Percentiles rank a stretch among this genome's conserved stretches.
phyloP scores from a whole-genome alignment of 1,140 invertebrate species.

The Anagrus nilaparvatae region DNA sequence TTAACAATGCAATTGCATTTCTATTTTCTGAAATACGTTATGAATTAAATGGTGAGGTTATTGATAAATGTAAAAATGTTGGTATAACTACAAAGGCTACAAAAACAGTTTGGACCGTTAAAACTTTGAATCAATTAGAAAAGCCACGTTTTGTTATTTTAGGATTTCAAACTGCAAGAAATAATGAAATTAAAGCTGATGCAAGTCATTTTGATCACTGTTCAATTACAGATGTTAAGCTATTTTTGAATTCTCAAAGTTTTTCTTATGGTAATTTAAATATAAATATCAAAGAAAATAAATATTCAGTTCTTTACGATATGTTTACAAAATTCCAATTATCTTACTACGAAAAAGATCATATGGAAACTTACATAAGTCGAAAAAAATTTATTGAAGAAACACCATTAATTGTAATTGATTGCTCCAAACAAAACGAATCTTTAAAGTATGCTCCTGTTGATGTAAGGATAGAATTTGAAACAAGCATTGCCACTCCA shows the following conservation, averaged over 20 bases:
- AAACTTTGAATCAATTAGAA: conserved; percentile 20
- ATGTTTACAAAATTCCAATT: conserved; percentile 25
- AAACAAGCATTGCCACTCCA: too few relatives aligned
- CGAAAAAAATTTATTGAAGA: too few relatives aligned
- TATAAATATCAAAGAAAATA: conserved; percentile 20
- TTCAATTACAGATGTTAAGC: conserved; percentile 19
- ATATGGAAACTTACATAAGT: too few relatives aligned
- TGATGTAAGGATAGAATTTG: too few relatives aligned
- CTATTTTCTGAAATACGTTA: too few relatives aligned
- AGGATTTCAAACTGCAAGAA: conserved; percentile 19
- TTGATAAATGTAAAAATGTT: too few relatives aligned
- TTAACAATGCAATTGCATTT: too few relatives aligned
- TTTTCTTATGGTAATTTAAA: conserved; percentile 28
- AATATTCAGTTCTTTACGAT: conserved; percentile 24
- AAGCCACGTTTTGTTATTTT: conserved; percentile 24
- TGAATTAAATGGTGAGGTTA: too few relatives aligned
- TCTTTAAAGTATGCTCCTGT: too few relatives aligned
- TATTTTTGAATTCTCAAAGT: conserved; percentile 27
- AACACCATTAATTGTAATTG: too few relatives aligned
- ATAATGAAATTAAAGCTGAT: conserved; percentile 3
- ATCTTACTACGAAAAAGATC: conserved; percentile 23
- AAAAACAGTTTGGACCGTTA: conserved; percentile 22
- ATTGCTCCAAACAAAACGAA: too few relatives aligned
- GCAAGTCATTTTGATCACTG: conserved; percentile 5
- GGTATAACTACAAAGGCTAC: too few relatives aligned